Percentiles rank a stretch among this genome's conserved stretches.
phyloP scores from a whole-genome alignment of 2,113 vertebrate genomes.

The Puffinus mauretanicus region DNA sequence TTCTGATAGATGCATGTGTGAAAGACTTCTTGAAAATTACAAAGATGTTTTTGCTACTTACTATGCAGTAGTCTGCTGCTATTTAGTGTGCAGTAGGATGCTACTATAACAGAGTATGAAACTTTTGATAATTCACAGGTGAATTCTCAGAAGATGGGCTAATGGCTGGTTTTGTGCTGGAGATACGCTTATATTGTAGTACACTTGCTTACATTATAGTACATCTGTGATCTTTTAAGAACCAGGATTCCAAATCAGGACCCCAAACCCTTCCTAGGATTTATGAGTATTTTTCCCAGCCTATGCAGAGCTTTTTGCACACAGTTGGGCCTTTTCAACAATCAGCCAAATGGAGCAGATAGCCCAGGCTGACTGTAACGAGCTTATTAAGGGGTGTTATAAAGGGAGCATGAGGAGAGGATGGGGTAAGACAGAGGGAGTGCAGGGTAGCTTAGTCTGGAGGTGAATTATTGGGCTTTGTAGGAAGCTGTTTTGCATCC shows the following conservation, averaged over 20 bases:
- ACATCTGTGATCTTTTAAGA: neutral
- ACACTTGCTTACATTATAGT: neutral
- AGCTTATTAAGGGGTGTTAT: neutral
- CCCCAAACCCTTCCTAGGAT: no score
- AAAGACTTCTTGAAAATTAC: neutral
- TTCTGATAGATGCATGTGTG: neutral
- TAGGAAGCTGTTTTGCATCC: neutral
- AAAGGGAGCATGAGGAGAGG: neutral
- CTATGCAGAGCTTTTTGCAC: neutral
- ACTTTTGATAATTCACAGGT: neutral
- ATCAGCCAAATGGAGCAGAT: neutral
- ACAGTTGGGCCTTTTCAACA: neutral
- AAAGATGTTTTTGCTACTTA: neutral
- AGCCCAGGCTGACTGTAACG: neutral
- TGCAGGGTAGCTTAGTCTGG: neutral
- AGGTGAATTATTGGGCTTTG: neutral
- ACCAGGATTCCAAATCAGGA: neutral
- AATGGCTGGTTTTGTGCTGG: neutral
- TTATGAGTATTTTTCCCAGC: neutral
- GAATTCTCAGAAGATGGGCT: neutral
- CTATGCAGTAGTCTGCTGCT: neutral
- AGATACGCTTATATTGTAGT: neutral
- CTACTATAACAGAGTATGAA: neutral
- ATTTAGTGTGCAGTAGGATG: neutral
- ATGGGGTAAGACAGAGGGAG: rapidly evolving